A percentile compares a stretch with the other conserved stretches of the same genome.
Conservation (phyloP, 2,888 invertebrate genomes). For the Copidosoma aretas region DNA sequence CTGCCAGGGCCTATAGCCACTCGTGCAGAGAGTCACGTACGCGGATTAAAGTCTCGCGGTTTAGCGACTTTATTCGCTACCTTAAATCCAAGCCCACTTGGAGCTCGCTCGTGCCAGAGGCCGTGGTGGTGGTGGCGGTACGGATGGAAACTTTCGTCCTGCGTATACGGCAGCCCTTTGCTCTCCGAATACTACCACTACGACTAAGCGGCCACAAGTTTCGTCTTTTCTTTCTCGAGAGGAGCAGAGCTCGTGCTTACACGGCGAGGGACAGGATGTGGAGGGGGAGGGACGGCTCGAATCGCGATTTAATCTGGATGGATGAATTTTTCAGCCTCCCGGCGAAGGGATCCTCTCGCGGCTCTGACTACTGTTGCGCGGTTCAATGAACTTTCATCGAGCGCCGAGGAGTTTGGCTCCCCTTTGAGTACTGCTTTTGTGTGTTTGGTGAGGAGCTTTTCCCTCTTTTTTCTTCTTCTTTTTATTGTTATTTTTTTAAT, state of each 20-base stretch:
- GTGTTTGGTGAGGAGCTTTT: too few relatives aligned
- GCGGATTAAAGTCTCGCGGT: slow-evolving; percentile 23
- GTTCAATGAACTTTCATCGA: background rate
- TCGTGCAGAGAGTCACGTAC: background rate
- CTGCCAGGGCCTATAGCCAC: background rate
- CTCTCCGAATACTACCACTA: too few relatives aligned
- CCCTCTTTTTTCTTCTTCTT: too few relatives aligned
- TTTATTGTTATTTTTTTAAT: too few relatives aligned
- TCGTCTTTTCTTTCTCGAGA: background rate
- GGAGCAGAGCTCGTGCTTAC: background rate
- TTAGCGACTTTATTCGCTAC: slow-evolving; percentile 51
- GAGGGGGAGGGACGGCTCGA: background rate
- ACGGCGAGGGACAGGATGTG: background rate
- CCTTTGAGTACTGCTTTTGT: too few relatives aligned
- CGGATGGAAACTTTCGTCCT: background rate
- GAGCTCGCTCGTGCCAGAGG: slow-evolving; percentile 33
- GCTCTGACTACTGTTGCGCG: background rate
- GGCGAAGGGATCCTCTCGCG: background rate
- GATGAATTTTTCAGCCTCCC: slow-evolving; percentile 24
- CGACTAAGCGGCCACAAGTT: background rate
- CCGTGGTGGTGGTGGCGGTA: slow-evolving; percentile 4
- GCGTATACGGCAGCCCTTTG: background rate
- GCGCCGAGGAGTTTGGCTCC: too few relatives aligned
- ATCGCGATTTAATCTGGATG: slow-evolving; percentile 28
- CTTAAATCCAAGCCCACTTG: slow-evolving; percentile 56